phyloP scores from a whole-genome alignment of 2,797 vertebrate species.

The Sebastes iracundus region DNA sequence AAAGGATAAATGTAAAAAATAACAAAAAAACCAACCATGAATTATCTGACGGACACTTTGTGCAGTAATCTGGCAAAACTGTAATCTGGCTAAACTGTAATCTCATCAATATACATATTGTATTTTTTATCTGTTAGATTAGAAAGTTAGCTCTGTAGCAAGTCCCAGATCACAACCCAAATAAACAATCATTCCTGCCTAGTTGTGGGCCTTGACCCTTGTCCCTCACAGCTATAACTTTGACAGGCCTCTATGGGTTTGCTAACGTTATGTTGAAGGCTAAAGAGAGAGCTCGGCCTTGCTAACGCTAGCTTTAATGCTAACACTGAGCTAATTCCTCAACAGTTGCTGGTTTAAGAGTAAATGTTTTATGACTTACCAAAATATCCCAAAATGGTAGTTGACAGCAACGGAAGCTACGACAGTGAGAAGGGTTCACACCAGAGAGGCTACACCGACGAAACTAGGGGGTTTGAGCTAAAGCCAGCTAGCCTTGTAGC shows the following conservation, averaged over 20 bases:
- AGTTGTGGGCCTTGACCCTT: constrained; percentile 72
- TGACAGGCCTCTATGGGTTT: constrained; percentile 59
- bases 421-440: constrained; percentile 33
- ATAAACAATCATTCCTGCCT: constrained; percentile 68
- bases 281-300: constrained; percentile 69
- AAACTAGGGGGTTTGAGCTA: constrained; percentile 61
- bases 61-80: too few species aligned
- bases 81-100: too few species aligned
- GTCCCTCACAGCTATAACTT: constrained; percentile 68
- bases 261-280: constrained; percentile 35
- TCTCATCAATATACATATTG: too few species aligned
- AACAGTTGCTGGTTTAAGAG: not conserved
- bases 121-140: not conserved
- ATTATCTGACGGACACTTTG: too few species aligned
- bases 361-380: constrained; percentile 74
- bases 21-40: too few species aligned
- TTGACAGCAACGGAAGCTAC: constrained; percentile 51
- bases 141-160: not conserved
- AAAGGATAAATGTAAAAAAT: too few species aligned
- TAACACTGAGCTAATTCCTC: constrained; percentile 38
- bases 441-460: constrained; percentile 51
- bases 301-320: constrained; percentile 55
- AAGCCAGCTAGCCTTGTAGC: constrained; percentile 69
- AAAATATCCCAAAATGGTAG: constrained; percentile 59
- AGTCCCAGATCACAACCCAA: constrained; percentile 29